phyloP scores from a whole-genome alignment of 2,888 invertebrate genomes.

The Tribolium freemani region DNA sequence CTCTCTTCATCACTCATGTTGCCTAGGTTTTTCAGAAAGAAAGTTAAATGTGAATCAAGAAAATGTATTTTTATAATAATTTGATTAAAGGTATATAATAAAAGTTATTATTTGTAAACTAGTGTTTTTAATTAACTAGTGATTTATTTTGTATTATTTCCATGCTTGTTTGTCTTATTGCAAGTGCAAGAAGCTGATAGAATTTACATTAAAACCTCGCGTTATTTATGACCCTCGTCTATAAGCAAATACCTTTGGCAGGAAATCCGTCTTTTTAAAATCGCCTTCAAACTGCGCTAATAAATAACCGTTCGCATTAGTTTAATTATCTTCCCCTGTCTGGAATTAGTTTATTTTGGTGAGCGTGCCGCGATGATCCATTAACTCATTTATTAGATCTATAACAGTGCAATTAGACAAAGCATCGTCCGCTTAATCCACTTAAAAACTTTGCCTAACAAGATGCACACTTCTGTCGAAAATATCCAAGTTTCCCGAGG shows the following conservation, averaged over 20 bases:
- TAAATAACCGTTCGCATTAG: neutral
- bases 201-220: neutral
- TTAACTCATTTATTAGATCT: constrained; percentile 21
- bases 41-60: no score
- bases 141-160: no score
- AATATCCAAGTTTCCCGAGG: neutral
- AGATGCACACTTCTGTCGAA: constrained; percentile 1
- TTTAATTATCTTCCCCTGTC: neutral
- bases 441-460: constrained; percentile 12
- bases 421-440: constrained; percentile 8
- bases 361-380: constrained; percentile 4
- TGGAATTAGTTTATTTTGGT: neutral
- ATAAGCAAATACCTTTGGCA: neutral
- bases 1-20: no score
- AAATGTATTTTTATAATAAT: no score
- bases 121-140: no score
- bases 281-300: neutral
- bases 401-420: constrained; percentile 20
- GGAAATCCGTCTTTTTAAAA: neutral
- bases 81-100: no score
- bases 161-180: neutral
- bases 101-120: no score
- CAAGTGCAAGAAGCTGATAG: neutral
- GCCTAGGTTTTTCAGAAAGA: no score
- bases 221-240: neutral